Percentiles rank a stretch among this genome's conserved stretches.
Evolutionary conservation across 2,888 invertebrate species (phyloP).

Genomic region (Andrena flavipes): DNA sequence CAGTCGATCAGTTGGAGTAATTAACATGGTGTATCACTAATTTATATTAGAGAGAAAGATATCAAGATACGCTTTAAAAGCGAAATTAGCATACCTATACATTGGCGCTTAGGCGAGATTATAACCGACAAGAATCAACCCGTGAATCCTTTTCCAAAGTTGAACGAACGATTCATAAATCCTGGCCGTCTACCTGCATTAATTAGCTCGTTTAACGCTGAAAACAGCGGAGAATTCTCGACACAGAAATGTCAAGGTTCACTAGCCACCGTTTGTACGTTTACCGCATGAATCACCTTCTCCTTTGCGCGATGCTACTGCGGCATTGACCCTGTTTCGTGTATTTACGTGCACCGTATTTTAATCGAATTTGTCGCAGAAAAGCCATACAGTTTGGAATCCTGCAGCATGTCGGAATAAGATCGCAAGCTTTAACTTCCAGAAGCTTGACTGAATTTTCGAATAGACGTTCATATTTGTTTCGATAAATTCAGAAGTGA

Average conservation of each 20-base stretch:
- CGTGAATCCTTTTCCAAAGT: background rate
- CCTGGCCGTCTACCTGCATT: background rate
- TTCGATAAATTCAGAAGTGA: too few species aligned
- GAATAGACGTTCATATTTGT: background rate
- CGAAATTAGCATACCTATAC: too few species aligned
- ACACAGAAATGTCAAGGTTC: slow-evolving; percentile 57
- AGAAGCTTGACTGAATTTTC: background rate
- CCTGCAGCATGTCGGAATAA: background rate
- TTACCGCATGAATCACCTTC: slow-evolving; percentile 47
- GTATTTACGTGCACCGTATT: background rate
- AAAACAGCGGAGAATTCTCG: slow-evolving; percentile 28
- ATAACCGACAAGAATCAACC: background rate
- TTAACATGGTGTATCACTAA: background rate
- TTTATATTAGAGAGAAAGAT: background rate
- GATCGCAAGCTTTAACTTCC: too few species aligned
- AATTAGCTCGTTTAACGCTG: slow-evolving; percentile 21
- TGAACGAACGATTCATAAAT: background rate
- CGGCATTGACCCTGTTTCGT: slow-evolving; percentile 53
- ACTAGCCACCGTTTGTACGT: slow-evolving; percentile 34
- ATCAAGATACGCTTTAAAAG: too few species aligned
- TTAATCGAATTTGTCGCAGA: slow-evolving; percentile 1
- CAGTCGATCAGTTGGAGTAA: too few species aligned
- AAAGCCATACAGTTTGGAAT: background rate
- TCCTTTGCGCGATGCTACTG: slow-evolving; percentile 29
- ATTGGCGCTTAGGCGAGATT: background rate